Base-by-base conservation (phyloP, 2,113 vertebrate species). In the Phalacrocorax aristotelis region DNA sequence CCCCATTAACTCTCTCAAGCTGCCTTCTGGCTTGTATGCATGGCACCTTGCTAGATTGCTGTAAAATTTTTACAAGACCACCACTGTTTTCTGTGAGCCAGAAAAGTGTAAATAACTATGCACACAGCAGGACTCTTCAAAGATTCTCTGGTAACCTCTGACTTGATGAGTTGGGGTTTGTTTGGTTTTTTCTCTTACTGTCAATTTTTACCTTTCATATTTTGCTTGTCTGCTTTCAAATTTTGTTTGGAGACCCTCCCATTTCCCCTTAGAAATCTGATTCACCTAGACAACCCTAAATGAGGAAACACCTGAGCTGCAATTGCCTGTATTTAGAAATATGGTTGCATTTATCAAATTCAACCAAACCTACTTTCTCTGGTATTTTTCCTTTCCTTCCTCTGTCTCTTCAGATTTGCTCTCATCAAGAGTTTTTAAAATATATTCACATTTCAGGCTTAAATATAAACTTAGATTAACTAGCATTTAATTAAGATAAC, bases 301-400 rank as follows among this genome's bases (percentile, higher is more conserved):
- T 93, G 97, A 97, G 94, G 96, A 86, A 89, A 58, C 26, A 92
- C 83, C 83, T 93, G 80, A 93, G 76, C 87, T 96, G 2, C 29
- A 75, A 40, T 52, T 88, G 76, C 17, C 58, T 55, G 21, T 61
- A 87, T 95, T 97, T 79, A 95, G 86, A 97, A 98, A 97, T 89
- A 90, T 9, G 20, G 44, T 90, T 98, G 89, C 92, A 77, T 96
- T 97, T 96, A 86, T 95, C 83, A 87, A 96, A 82, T 96, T 97
- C 90, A 94, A 60, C 86, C 57, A 95, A 72, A 68, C 72, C 81
- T 90, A 7, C 75, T 97, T 97, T 95, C 90, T 97, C 95, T 97
- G 95, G 84, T 96, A 85, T 96, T 94, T 98, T 98, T 98, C 95
- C 96, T 97, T 97, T 97, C 96, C 96, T 98, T 98, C 91, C 84